phyloP scores from a whole-genome alignment of 2,113 vertebrate genomes.

The Gavia stellata region DNA sequence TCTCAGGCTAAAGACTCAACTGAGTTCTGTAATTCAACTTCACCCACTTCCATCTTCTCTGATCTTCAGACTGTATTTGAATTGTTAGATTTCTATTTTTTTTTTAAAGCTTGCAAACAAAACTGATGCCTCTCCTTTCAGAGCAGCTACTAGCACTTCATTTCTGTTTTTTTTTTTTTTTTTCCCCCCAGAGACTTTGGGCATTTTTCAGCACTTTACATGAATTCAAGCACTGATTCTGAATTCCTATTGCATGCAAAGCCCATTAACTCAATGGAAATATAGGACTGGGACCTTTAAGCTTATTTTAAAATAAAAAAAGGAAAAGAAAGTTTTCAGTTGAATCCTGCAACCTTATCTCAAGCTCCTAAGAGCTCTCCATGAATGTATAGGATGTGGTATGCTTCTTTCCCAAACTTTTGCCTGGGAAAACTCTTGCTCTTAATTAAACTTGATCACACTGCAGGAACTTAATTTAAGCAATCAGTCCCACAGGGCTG shows the following conservation, averaged over 20 bases:
- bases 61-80: background rate
- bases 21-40: background rate
- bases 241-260: background rate
- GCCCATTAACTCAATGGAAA: background rate
- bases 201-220: background rate
- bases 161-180: accelerated
- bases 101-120: background rate
- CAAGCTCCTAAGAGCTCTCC: background rate
- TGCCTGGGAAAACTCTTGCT: background rate
- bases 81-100: background rate
- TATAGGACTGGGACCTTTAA: background rate
- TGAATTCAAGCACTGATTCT: background rate
- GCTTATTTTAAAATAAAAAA: background rate
- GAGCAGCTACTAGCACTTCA: background rate
- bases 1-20: background rate
- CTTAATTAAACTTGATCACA: background rate
- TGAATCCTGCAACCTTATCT: background rate
- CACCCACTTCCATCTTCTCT: background rate
- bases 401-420: background rate
- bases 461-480: background rate
- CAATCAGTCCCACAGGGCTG: background rate
- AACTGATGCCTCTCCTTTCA: background rate
- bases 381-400: background rate
- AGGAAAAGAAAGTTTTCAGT: accelerated
- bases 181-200: accelerated